Evolutionary conservation across 2,888 invertebrate genomes (phyloP).

Genomic region (Luperina testacea): DNA sequence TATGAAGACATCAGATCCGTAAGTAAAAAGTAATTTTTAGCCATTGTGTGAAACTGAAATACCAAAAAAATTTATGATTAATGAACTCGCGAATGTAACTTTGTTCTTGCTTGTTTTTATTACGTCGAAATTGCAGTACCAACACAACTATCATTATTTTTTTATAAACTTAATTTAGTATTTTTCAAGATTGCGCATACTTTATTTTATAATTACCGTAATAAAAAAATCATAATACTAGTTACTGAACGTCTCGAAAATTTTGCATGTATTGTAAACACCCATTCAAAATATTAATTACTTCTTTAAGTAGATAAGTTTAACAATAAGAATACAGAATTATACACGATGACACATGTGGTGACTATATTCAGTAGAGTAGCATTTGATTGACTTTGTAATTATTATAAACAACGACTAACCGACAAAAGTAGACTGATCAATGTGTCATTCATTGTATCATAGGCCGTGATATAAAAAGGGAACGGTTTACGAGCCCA

Average conservation of each 20-base stretch:
- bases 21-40: slow-evolving; percentile 65
- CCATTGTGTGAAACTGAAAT: slow-evolving; percentile 22
- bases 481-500: slow-evolving; percentile 66
- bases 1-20: slow-evolving; percentile 96
- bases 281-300: slow-evolving; percentile 21
- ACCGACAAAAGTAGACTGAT: slow-evolving; percentile 47
- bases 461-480: slow-evolving; percentile 61
- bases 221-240: slow-evolving; percentile 14
- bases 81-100: slow-evolving; percentile 35
- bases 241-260: background rate
- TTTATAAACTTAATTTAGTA: slow-evolving; percentile 14
- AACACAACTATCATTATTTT: slow-evolving; percentile 14
- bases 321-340: slow-evolving; percentile 27
- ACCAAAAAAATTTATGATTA: slow-evolving; percentile 35
- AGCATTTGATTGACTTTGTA: slow-evolving; percentile 48
- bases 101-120: slow-evolving; percentile 30
- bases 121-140: slow-evolving; percentile 19
- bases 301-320: background rate
- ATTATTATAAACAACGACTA: slow-evolving; percentile 50
- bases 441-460: slow-evolving; percentile 63
- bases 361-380: slow-evolving; percentile 41
- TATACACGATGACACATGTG: slow-evolving; percentile 45
- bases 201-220: slow-evolving; percentile 24
- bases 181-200: slow-evolving; percentile 30
- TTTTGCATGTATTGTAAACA: slow-evolving; percentile 15